Base-by-base conservation (phyloP, 2,888 invertebrate genomes). In the Drosophila limbata region DNA sequence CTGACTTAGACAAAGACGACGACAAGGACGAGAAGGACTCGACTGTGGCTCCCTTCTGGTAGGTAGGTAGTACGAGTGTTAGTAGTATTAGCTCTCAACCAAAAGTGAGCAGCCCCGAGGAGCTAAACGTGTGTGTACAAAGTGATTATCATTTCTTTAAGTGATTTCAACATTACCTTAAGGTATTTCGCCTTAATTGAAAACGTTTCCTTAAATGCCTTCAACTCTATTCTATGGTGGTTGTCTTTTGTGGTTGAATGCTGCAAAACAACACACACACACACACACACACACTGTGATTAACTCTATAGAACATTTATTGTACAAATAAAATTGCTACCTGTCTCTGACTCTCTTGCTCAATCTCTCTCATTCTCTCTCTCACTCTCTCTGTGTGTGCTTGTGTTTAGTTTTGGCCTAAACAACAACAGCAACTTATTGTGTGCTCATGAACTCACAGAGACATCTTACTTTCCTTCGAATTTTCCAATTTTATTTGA, bases 81-180 rank as follows among this genome's bases (percentile, higher is more conserved):
- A 37, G 28, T 51, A 62, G 61, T 61, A 35, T 44, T 45, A 50
- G 55, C 63, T 45, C 47, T 45, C 25, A 17, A n/a, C 28, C 63
- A 62, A 77, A 77, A 73, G 75, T 72, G 71, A 78, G 69, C 80
- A 80, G 78, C 80, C 84, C 86, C 73, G 74, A 86, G 87, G 84
- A 79, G 79, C 50, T 74, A 77, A 87, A 65, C 77, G 82, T 81
- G 73, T 85, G 84, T 83, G 78, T 77, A 80, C 75, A 79, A 78
- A 89, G 81, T 84, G 88, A 88, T 89, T 89, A 90, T 90, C 82
- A 87, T 86, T 87, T 80, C 77, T 81, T 85, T 90, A 90, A 90
- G 88, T 90, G 90, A 90, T 89, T 90, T 87, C 77, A 77, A 74
- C 84, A 82, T 77, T 84, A 84, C 88, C 88, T 89, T 70, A 73